Evolutionary conservation across 2,888 invertebrate species (phyloP), one percentile per base, ranked within the genome.

Genomic region (Bursaphelenchus okinawaensis): DNA sequence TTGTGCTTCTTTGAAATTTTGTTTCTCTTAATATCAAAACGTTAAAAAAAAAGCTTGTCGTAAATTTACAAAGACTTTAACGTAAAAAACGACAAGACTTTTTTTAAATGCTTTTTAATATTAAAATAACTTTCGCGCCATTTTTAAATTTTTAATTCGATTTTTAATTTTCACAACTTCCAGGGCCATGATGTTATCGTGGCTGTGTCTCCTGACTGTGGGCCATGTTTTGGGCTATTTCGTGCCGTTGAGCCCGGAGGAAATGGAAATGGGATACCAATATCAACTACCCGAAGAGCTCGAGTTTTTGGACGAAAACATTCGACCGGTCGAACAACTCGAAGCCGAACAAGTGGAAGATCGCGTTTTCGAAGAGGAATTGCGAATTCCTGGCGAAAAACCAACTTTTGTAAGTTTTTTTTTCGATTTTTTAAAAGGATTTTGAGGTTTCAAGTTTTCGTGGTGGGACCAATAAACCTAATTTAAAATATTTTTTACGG

Each of bases 341-440:
- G 56, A 56, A 26, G 26, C 23, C 4, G 22, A 56, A 12, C 26
- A 56, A 56, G 19, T 12, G n/a, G 40, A 40, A 40, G 40, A n/a
- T 40, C 40, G n/a, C 6, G 12, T 59, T 9, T 27, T 22, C 6
- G 60, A 59, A 7, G 60, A 59, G 2, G 60, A 23, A n/a, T 9
- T 59, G 22, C 31, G 31, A n/a, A 59, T 59, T 7, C 60, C 60
- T 27, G 60, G 60, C 22, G 60, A 59, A 40, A 40, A 28, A 24
- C 60, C 60, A 19, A 19, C 12, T 4, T 23, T 19, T 23, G 56
- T 56, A 24, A 24, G 56, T 26, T 16, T 1, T 19, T 23, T 20
- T 19, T 28, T 24, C n/a, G n/a, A n/a, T n/a, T n/a, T n/a, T n/a
- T n/a, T n/a, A n/a, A n/a, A n/a, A n/a, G n/a, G n/a, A n/a, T n/a